These are phyloP conservation scores for Aspidiotus rigidus DNA, from an alignment of 2,888 invertebrate genomes.

Conservation along the genomic window DNA sequence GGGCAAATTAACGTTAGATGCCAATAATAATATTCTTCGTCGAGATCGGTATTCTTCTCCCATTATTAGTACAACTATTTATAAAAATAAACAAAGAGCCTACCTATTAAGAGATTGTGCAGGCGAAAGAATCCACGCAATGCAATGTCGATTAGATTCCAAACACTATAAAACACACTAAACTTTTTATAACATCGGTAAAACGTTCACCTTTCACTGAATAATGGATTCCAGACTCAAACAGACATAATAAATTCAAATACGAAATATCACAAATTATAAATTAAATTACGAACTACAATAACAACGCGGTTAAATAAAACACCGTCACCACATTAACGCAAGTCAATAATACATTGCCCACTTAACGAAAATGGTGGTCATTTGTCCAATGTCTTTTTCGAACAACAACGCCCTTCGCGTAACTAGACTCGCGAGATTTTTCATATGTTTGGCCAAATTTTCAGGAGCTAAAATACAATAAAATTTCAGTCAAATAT, in stretches of 20 bases:
- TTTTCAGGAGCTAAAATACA: conserved; percentile 5
- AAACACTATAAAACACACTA: conserved; percentile 11
- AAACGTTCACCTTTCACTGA: conserved; percentile 9
- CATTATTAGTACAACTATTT: too few relatives aligned
- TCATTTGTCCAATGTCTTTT: conserved; percentile 33
- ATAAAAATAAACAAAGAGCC: conserved; percentile 29
- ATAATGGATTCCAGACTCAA: conserved; percentile 6
- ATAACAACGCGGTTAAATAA: conserved; percentile 28
- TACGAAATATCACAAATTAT: conserved; percentile 20
- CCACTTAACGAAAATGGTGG: conserved; percentile 34
- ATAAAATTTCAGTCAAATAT: conserved; percentile 3
- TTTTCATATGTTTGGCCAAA: conserved; percentile 16
- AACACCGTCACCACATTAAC: conserved; percentile 33
- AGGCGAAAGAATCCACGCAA: conserved; percentile 20
- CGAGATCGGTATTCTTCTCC: too few relatives aligned
- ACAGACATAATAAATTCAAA: conserved; percentile 15
- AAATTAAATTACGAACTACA: conserved; percentile 32
- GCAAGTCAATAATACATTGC: conserved; percentile 34
- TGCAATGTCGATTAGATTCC: conserved; percentile 9
- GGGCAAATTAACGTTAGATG: too few relatives aligned
- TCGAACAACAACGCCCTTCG: conserved; percentile 23
- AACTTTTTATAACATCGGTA: conserved; percentile 12
- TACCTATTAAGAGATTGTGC: conserved; percentile 18
- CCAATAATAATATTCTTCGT: too few relatives aligned
- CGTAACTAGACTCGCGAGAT: conserved; percentile 27